phyloP scores from a whole-genome alignment of 1,140 invertebrate species.

The Drosophila orosa region DNA sequence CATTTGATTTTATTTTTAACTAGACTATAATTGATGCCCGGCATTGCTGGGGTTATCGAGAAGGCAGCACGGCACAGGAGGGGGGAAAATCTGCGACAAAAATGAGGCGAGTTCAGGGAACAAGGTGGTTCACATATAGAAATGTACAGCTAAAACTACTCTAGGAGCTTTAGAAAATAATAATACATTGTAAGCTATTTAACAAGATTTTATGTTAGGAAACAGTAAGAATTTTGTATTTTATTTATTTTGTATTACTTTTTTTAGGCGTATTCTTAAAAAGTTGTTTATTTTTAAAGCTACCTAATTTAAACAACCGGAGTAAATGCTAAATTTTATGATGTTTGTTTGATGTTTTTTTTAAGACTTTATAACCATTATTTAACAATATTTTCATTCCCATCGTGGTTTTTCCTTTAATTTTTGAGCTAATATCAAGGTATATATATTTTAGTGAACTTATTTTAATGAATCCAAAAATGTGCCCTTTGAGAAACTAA shows the following conservation, averaged over 20 bases:
- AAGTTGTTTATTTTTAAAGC: too few species aligned
- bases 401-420: too few species aligned
- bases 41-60: conserved; percentile 48
- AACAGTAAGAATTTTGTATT: neutral
- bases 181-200: neutral
- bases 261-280: too few species aligned
- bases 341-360: too few species aligned
- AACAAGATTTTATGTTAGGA: neutral
- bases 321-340: too few species aligned
- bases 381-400: too few species aligned
- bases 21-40: conserved; percentile 64
- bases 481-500: too few species aligned
- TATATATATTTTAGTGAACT: too few species aligned
- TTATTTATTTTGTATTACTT: neutral
- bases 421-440: too few species aligned
- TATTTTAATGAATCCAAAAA: too few species aligned
- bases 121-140: conserved; percentile 16
- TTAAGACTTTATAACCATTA: too few species aligned
- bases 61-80: conserved; percentile 1
- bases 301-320: too few species aligned
- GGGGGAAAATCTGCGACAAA: conserved; percentile 4
- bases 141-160: neutral
- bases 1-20: conserved; percentile 82
- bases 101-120: conserved; percentile 36
- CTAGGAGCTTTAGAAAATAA: neutral